These are phyloP conservation scores for Erythrolamprus reginae DNA, from an alignment of 2,113 vertebrate species.

Conservation along the genomic window DNA sequence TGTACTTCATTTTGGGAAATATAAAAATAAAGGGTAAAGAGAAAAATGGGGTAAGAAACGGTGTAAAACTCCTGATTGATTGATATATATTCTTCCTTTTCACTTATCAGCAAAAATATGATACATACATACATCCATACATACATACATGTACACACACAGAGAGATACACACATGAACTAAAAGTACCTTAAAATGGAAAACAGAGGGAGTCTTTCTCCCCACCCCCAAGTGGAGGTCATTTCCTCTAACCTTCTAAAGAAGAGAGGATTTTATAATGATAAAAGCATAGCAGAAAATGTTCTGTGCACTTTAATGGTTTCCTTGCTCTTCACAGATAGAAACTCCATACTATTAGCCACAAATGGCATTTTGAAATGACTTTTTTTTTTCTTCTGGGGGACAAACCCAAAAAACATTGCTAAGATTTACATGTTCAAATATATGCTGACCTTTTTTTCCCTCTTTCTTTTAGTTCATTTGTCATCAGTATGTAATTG, in stretches of 20 bases:
- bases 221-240: conserved; percentile 27
- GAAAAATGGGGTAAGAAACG: background rate
- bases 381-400: conserved; percentile 73
- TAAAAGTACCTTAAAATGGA: conserved; percentile 18
- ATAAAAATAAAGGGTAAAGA: conserved; percentile 3
- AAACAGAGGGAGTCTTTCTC: conserved; percentile 10
- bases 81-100: no score
- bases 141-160: no score
- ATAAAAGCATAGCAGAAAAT: conserved; percentile 63
- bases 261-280: conserved; percentile 67
- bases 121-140: no score
- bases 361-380: conserved; percentile 98
- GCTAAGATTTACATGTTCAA: conserved; percentile 99
- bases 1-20: conserved; percentile 40
- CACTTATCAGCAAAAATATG: no score
- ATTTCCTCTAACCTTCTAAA: conserved; percentile 48
- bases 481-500: conserved; percentile 99
- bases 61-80: accelerated
- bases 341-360: conserved; percentile 80
- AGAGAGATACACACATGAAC: background rate
- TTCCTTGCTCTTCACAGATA: conserved; percentile 71
- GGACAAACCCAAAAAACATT: conserved; percentile 91
- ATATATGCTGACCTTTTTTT: conserved; percentile 99
- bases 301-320: conserved; percentile 73
- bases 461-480: conserved; percentile 85